Conservation (phyloP, 1,140 invertebrate species). For the Dendroctonus ponderosae region DNA sequence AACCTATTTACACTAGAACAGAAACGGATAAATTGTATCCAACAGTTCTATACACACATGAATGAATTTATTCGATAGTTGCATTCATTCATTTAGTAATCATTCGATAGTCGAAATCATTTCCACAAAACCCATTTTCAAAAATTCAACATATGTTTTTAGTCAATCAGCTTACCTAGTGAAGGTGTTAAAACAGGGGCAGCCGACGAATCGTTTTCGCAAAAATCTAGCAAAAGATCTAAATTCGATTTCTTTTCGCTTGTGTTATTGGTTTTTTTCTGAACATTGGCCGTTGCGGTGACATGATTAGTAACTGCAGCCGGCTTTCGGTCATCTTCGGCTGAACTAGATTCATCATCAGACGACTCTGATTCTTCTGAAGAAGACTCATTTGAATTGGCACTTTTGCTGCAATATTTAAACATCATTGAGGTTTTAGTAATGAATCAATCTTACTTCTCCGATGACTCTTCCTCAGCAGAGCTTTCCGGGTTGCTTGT, state of each 20-base stretch:
- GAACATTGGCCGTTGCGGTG: background rate
- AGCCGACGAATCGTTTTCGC: constrained; percentile 59
- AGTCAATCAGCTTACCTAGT: constrained; percentile 42
- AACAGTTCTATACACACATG: too few species aligned
- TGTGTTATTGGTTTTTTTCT: constrained; percentile 22
- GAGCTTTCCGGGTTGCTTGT: constrained; percentile 43
- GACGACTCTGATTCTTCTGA: constrained; percentile 38
- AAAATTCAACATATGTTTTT: background rate
- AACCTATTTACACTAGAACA: too few species aligned
- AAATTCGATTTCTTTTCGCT: constrained; percentile 59
- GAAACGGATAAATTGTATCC: too few species aligned
- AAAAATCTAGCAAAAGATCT: constrained; percentile 79
- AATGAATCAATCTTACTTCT: constrained; percentile 16
- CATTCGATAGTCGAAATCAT: too few species aligned
- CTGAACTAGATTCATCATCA: constrained; percentile 35
- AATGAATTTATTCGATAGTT: too few species aligned
- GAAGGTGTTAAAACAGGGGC: constrained; percentile 81
- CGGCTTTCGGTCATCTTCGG: constrained; percentile 24
- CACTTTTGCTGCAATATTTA: constrained; percentile 23
- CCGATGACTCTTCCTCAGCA: constrained; percentile 32
- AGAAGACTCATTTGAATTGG: constrained; percentile 20
- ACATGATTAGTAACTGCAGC: constrained; percentile 11
- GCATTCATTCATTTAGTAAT: too few species aligned
- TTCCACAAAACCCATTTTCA: background rate
- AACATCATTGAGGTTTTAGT: background rate